A percentile compares a stretch with the other conserved stretches of the same genome.
These are phyloP conservation scores for Artibeus lituratus DNA, from an alignment of 2,797 vertebrate genomes.

Conservation along the genomic window DNA sequence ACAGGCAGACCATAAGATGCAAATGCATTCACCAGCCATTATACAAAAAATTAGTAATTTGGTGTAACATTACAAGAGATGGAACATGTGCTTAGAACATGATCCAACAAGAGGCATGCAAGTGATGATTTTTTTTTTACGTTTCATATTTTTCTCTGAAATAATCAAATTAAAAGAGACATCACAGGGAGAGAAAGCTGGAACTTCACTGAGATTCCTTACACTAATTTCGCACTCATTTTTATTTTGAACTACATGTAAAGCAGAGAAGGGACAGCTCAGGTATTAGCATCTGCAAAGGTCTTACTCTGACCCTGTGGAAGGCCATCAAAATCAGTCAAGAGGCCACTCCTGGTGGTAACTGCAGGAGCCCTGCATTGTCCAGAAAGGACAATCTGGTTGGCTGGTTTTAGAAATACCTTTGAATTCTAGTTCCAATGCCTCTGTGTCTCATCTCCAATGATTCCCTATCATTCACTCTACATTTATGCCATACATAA, in stretches of 20 bases:
- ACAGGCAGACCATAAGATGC: not conserved
- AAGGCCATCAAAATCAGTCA: not conserved
- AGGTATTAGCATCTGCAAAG: not conserved
- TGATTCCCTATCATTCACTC: not conserved
- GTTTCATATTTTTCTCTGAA: not conserved
- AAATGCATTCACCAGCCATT: not conserved
- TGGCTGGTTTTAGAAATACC: not conserved
- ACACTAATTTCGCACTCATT: not conserved
- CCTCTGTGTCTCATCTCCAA: not conserved
- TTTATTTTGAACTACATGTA: not conserved
- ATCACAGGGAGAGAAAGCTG: not conserved
- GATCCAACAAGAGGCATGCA: not conserved
- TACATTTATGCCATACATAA: not conserved
- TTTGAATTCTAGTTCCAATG: not conserved
- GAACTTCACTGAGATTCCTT: not conserved
- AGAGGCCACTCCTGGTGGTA: fast-evolving
- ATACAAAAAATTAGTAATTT: not conserved
- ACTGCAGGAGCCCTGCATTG: not conserved
- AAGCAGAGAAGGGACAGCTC: not conserved
- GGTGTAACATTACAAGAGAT: not conserved
- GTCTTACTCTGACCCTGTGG: not conserved
- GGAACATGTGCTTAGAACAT: not conserved
- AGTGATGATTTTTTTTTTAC: not conserved
- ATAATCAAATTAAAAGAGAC: not conserved
- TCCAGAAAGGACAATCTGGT: not conserved